A percentile compares a stretch with the other conserved stretches of the same genome.
Evolutionary conservation across 2,888 invertebrate species (phyloP).

Genomic region (Acronicta aceris): DNA sequence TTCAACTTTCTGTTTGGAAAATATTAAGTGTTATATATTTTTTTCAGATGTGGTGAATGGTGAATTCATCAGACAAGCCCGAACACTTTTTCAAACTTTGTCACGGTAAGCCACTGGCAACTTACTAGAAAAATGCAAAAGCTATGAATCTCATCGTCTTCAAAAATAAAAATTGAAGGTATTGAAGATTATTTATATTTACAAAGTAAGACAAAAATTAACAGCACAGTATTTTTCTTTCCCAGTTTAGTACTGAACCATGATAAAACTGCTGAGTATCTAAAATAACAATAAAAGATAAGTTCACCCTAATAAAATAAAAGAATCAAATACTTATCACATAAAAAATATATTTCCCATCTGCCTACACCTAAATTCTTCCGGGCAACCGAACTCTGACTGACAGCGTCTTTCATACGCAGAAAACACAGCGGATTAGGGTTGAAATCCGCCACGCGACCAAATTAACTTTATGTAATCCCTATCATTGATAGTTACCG

Average conservation of each 20-base stretch:
- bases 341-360: constrained; percentile 46
- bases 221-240: background rate
- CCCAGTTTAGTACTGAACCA: constrained; percentile 4
- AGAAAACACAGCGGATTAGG: constrained; percentile 63
- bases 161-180: too few relatives aligned
- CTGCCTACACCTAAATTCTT: constrained; percentile 44
- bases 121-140: background rate
- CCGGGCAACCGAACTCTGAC: constrained; percentile 61
- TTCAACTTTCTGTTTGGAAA: too few relatives aligned
- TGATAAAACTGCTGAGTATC: background rate
- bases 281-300: constrained; percentile 13
- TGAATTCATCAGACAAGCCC: too few relatives aligned
- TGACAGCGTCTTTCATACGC: constrained; percentile 69
- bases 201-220: too few relatives aligned
- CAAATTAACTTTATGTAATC: constrained; percentile 86
- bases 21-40: too few relatives aligned
- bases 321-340: constrained; percentile 24
- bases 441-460: constrained; percentile 79
- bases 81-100: background rate
- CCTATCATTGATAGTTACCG: constrained; percentile 72
- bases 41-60: too few relatives aligned
- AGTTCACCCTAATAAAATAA: constrained; percentile 18
- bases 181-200: too few relatives aligned
- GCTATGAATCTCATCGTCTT: background rate
- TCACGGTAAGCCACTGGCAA: background rate